A percentile compares a stretch with the other conserved stretches of the same genome.
Evolutionary conservation across 1,140 invertebrate genomes (phyloP).

Genomic region (Drosophila virilis): DNA sequence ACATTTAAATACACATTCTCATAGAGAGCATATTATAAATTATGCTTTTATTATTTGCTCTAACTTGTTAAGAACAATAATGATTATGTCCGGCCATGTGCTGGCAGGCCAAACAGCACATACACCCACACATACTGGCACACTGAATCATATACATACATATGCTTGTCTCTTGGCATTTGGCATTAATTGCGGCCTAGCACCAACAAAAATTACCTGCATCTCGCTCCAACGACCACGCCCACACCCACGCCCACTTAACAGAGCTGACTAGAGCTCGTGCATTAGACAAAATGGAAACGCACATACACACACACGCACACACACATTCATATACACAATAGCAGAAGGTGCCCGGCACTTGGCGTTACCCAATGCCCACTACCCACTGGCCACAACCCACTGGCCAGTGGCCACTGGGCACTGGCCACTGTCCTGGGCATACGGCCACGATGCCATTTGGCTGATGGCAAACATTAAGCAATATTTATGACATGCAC

Average conservation of each 20-base stretch:
- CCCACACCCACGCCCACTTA: background rate
- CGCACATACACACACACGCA: background rate
- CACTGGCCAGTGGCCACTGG: background rate
- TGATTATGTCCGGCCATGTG: constrained; percentile 76
- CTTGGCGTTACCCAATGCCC: background rate
- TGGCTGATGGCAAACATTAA: constrained; percentile 68
- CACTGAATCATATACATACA: constrained; percentile 6
- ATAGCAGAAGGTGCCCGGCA: constrained; percentile 9
- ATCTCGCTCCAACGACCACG: background rate
- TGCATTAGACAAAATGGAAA: constrained; percentile 50
- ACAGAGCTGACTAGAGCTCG: constrained; percentile 21
- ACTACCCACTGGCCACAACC: too few relatives aligned
- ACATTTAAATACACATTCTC: constrained; percentile 2
- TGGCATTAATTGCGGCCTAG: constrained; percentile 77
- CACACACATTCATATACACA: constrained; percentile 1
- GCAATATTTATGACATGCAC: constrained; percentile 72
- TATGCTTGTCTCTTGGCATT: constrained; percentile 51
- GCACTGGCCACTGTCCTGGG: constrained; percentile 9
- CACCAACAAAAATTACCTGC: constrained; percentile 70
- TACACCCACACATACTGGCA: background rate
- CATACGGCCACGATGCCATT: constrained; percentile 38
- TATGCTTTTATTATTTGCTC: constrained; percentile 78
- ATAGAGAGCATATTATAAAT: constrained; percentile 67
- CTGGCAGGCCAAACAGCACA: constrained; percentile 24
- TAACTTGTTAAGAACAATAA: constrained; percentile 71